Conservation (phyloP, 2,888 invertebrate species). For the Colletes collaris region DNA sequence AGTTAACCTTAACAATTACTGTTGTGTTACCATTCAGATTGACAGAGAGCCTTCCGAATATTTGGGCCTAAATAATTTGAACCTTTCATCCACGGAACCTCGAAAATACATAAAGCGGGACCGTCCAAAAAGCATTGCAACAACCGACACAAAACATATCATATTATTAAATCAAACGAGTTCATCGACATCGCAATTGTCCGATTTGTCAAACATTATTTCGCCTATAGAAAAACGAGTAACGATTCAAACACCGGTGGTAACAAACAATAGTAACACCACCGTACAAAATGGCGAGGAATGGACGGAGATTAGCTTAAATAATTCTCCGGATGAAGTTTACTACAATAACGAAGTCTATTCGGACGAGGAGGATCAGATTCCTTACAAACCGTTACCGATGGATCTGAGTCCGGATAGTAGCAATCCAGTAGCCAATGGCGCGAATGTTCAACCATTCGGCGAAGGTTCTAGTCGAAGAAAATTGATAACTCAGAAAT, state of each 20-base stretch:
- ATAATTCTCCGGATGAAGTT: conserved; percentile 88
- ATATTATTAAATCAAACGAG: conserved; percentile 69
- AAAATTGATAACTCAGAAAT: conserved; percentile 83
- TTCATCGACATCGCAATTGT: conserved; percentile 76
- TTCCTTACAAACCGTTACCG: conserved; percentile 83
- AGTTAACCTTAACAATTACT: not conserved
- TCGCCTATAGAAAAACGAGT: conserved; percentile 73
- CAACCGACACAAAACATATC: conserved; percentile 76
- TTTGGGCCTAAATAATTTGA: conserved; percentile 76
- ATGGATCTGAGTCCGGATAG: conserved; percentile 78
- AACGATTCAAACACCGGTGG: conserved; percentile 70
- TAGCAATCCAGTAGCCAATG: conserved; percentile 69
- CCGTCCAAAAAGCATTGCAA: conserved; percentile 78
- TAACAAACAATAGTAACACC: conserved; percentile 57
- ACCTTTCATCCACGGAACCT: conserved; percentile 79
- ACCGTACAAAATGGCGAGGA: conserved; percentile 84
- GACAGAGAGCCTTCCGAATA: conserved; percentile 78
- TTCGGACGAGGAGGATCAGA: conserved; percentile 82
- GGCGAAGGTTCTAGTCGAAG: conserved; percentile 73
- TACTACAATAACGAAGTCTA: conserved; percentile 85
- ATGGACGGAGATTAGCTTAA: conserved; percentile 90
- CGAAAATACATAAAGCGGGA: conserved; percentile 81
- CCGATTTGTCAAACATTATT: conserved; percentile 73
- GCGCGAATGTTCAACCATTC: conserved; percentile 51
- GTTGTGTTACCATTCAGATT: conserved; percentile 62